phyloP scores from a whole-genome alignment of 2,113 vertebrate species.

The Aptenodytes forsteri region DNA sequence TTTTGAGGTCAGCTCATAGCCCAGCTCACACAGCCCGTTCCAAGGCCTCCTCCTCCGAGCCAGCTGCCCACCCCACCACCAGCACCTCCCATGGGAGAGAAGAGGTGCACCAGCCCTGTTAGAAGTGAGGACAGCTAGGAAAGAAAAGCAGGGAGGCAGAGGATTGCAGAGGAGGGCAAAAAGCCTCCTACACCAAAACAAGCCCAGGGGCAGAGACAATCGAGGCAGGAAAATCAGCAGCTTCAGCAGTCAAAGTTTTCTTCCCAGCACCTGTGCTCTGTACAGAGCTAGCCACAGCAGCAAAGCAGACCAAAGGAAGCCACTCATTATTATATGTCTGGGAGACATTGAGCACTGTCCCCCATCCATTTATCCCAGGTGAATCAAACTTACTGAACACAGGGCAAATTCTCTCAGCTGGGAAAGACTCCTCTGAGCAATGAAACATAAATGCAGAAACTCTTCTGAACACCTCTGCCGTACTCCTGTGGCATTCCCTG shows the following conservation, averaged over 20 bases:
- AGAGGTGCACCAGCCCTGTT: not conserved
- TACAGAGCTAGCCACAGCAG: not conserved
- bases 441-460: not conserved
- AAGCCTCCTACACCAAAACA: not conserved
- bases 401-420: not conserved
- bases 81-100: not conserved
- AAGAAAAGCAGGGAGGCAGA: not conserved
- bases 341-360: not conserved
- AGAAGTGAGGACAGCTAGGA: not conserved
- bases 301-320: not conserved
- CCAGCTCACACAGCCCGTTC: not conserved
- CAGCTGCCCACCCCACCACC: not conserved
- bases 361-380: not conserved
- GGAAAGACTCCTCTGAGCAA: not conserved
- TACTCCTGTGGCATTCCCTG: not conserved
- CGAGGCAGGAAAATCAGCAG: not conserved
- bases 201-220: not conserved
- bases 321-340: accelerated
- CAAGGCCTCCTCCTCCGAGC: not conserved
- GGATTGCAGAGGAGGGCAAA: not conserved
- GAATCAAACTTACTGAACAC: not conserved
- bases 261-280: not conserved
- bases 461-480: not conserved
- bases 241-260: not conserved
- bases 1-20: not conserved